These are phyloP conservation scores for Holotrichia oblita DNA, from an alignment of 1,140 invertebrate genomes.

Conservation along the genomic window DNA sequence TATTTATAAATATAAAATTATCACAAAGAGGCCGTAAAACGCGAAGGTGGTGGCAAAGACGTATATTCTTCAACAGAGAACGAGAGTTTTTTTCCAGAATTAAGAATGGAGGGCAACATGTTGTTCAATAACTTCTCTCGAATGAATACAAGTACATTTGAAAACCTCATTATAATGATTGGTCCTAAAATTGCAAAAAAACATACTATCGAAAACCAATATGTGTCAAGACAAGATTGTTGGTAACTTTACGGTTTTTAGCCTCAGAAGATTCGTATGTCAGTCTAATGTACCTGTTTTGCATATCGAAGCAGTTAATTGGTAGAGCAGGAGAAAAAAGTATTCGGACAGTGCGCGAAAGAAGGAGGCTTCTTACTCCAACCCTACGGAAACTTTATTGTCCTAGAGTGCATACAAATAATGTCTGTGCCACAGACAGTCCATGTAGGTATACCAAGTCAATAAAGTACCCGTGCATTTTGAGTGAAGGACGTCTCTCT, in stretches of 20 bases:
- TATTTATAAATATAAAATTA: conserved; percentile 40
- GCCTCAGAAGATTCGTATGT: not conserved
- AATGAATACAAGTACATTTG: conserved; percentile 25
- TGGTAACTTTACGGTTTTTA: too few species aligned
- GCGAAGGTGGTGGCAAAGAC: conserved; percentile 43
- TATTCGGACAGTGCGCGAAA: too few species aligned
- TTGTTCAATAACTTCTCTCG: conserved; percentile 45
- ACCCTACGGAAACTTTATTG: too few species aligned
- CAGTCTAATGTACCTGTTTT: conserved; percentile 6
- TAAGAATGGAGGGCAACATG: conserved; percentile 42
- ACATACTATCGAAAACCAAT: not conserved
- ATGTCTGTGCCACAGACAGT: too few species aligned
- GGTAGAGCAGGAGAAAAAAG: too few species aligned
- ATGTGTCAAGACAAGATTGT: not conserved
- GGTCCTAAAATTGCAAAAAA: conserved; percentile 2
- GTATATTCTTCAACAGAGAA: conserved; percentile 42
- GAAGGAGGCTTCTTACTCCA: too few species aligned
- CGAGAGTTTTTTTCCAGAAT: conserved; percentile 43
- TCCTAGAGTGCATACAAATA: too few species aligned
- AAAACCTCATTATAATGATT: not conserved
- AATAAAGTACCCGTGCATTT: too few species aligned
- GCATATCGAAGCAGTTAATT: conserved; percentile 11
- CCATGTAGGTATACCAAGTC: too few species aligned
- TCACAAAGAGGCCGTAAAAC: conserved; percentile 40
- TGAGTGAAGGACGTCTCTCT: too few species aligned